Conservation (phyloP, 2,113 vertebrate genomes). For the Atractosteus spatula region DNA sequence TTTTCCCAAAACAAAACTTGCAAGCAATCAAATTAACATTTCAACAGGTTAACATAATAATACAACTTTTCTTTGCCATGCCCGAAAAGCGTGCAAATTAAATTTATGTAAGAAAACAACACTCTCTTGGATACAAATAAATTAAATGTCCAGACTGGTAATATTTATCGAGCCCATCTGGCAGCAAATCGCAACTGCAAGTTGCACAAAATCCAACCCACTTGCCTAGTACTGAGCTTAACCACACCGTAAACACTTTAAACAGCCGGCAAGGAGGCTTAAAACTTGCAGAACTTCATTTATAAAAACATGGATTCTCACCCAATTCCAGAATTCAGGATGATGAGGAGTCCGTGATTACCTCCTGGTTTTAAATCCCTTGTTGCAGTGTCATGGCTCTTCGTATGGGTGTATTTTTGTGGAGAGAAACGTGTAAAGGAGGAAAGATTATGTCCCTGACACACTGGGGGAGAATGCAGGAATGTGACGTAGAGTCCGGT, state of each 20-base stretch:
- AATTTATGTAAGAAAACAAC: too few relatives aligned
- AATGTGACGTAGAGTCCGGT: constrained; percentile 68
- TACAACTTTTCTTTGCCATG: too few relatives aligned
- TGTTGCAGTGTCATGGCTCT: constrained; percentile 51
- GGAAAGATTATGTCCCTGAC: constrained; percentile 48
- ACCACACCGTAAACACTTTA: constrained; percentile 1
- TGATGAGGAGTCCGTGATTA: constrained; percentile 42
- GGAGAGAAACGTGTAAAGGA: constrained; percentile 20
- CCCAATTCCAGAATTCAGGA: constrained; percentile 46
- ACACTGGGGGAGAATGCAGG: constrained; percentile 59
- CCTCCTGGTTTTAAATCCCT: constrained; percentile 48
- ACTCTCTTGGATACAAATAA: too few relatives aligned
- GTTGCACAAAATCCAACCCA: constrained; percentile 20
- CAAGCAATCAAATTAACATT: background rate
- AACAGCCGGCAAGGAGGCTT: constrained; percentile 23
- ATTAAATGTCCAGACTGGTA: background rate
- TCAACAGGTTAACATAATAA: background rate
- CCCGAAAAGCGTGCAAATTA: too few relatives aligned
- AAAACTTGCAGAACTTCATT: background rate
- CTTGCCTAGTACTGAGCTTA: constrained; percentile 11
- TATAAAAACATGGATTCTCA: constrained; percentile 44
- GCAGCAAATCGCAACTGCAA: constrained; percentile 19
- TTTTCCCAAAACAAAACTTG: background rate
- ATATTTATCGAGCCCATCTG: background rate
- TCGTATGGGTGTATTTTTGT: constrained; percentile 34